Base-by-base conservation (phyloP, 2,113 vertebrate species). In the Condylura cristata region DNA sequence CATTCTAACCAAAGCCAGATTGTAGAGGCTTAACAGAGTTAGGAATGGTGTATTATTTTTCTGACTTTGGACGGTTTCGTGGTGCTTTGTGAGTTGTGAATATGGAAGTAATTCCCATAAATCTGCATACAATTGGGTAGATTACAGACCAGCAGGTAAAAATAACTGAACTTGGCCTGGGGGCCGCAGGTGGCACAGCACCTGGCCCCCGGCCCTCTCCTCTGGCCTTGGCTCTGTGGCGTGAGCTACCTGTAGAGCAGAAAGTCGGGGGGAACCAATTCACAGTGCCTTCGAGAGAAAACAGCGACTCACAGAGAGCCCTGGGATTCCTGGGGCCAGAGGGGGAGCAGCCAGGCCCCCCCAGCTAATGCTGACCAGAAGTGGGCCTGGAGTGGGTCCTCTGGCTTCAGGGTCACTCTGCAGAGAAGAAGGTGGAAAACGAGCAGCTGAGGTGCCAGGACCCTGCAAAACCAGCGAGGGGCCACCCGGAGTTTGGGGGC, bases 1-100 rank as follows among this genome's bases (percentile, higher is more conserved):
- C 95, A 89, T 94, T 97, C 98, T 98, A 98, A 98, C 96, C 92
- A 91, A 98, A 98, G 96, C 98, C 98, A 98, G 97, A 98, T 97
- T 97, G 97, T 94, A 89, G 96, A 89, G 51, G 97, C 87, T 97
- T 98, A 97, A 97, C 97, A 96, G 95, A 97, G 97, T 97, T 97
- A 97, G 97, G 97, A 97, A 97, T 96, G 97, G 97, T 96, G 75
- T 97, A 96, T 98, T 98, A 97, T 97, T 98, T 98, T 97, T 97
- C 97, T 17, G 4, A 97, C 70, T 96, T 96, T 97, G 96, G 95
- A 98, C 9, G 32, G 78, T 95, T 96, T 96, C 96, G 96, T 96
- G 91, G 97, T 96, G 90, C 97, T 98, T 96, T 76, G 96, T 39
- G 97, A 97, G 95, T 95, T 96, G 96, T 81, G 97, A 97, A 97